Percentiles rank a stretch among this genome's conserved stretches.
phyloP scores from a whole-genome alignment of 1,140 invertebrate genomes.

The Achatina immaculata region DNA sequence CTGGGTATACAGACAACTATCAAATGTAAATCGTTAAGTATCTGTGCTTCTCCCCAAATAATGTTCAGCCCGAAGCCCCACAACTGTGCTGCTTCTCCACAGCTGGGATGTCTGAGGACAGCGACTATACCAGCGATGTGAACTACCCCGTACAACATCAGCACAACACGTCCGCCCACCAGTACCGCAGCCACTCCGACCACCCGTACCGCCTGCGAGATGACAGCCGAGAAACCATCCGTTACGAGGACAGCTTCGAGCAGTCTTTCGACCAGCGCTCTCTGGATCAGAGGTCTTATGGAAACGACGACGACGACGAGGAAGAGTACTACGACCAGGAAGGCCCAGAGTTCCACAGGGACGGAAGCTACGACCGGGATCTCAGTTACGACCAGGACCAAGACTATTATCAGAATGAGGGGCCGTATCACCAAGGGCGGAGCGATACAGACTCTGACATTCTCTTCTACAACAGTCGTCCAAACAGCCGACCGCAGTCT shows the following conservation, averaged over 20 bases:
- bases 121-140: conserved; percentile 96
- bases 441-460: conserved; percentile 80
- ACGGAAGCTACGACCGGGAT: conserved; percentile 38
- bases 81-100: conserved; percentile 42
- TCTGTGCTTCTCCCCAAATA: too few species aligned
- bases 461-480: conserved; percentile 91
- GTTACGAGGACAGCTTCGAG: conserved; percentile 50
- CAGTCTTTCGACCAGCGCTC: conserved; percentile 53
- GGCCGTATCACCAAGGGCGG: conserved; percentile 62
- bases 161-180: conserved; percentile 70
- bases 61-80: too few species aligned
- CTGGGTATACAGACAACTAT: too few species aligned
- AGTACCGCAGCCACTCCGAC: conserved; percentile 63
- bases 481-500: conserved; percentile 68
- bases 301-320: conserved; percentile 26
- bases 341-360: background rate
- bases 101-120: conserved; percentile 96
- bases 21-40: too few species aligned
- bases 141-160: conserved; percentile 87
- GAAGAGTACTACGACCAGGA: conserved; percentile 25
- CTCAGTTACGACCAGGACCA: conserved; percentile 47
- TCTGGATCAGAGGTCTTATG: conserved; percentile 44
- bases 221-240: conserved; percentile 50
- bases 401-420: conserved; percentile 50
- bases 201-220: conserved; percentile 50